Evolutionary conservation across 2,113 vertebrate genomes (phyloP).

Genomic region (Platysteira castanea): DNA sequence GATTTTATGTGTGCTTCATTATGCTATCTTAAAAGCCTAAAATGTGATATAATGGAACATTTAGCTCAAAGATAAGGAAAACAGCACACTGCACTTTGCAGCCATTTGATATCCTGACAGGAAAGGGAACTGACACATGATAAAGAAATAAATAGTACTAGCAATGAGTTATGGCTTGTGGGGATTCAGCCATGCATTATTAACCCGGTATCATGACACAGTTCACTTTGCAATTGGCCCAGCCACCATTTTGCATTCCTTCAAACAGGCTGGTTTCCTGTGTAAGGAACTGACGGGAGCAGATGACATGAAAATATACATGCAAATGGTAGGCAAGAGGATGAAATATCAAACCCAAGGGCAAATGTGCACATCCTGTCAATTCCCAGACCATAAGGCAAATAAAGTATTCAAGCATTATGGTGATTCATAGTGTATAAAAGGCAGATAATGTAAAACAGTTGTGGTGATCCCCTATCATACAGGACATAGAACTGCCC

Average conservation of each 20-base stretch:
- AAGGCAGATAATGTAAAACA: neutral
- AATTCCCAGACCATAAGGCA: neutral
- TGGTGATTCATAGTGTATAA: neutral
- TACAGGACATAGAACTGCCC: neutral
- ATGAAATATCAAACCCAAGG: constrained; percentile 37
- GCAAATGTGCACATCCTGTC: neutral
- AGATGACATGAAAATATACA: neutral
- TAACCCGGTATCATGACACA: neutral
- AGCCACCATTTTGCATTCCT: constrained; percentile 23
- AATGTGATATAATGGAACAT: constrained; percentile 27
- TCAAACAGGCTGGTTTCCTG: neutral
- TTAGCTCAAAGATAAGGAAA: constrained; percentile 52
- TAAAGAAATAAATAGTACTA: neutral
- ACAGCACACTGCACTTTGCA: neutral
- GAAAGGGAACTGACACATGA: constrained; percentile 37
- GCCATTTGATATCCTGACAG: constrained; percentile 51
- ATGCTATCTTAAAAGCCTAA: constrained; percentile 8
- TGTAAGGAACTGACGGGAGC: neutral
- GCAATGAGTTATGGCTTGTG: neutral
- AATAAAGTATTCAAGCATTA: neutral
- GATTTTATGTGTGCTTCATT: neutral
- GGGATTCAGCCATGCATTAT: constrained; percentile 10
- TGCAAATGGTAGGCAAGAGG: neutral
- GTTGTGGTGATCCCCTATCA: neutral
- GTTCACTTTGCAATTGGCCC: neutral